Evolutionary conservation across 2,113 vertebrate genomes (phyloP), one percentile per base, ranked within the genome.

Genomic region (Falcunculus frontatus): DNA sequence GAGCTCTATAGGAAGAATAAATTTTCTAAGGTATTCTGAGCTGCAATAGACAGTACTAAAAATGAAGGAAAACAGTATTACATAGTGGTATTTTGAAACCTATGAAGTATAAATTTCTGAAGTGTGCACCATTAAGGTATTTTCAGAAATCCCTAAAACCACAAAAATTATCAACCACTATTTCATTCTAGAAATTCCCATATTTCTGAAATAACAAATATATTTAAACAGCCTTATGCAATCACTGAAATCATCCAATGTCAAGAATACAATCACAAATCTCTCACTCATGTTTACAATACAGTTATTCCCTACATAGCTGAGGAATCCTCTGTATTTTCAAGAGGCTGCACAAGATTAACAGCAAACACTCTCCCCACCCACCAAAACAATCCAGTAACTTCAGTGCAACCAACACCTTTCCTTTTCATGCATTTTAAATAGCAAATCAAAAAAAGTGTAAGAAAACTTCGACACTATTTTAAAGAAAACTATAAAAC

Each of bases 401-500:
- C 5, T 59, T 21, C 30, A 37, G 2, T 35, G 21, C 2, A 9
- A 65, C 10, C 3, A 7, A 59, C n/a, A 72, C 46, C 29, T 53
- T 67, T 21, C n/a, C 19, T 67, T 84, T 69, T n/a, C 35, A 55
- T 0, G 0, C 57, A 53, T 64, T 67, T 67, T 35, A 59, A 72
- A 27, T 2, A 59, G 25, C 3, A 37, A 87, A 44, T 23, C 4
- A 39, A n/a, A n/a, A 37, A 25, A 70, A 35, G 7, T 27, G 41
- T 13, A 84, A 13, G 44, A 53, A 72, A 77, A 7, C 8, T 37
- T 25, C 27, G 57, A 2, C 3, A 63, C 0, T 0, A 46, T 6
- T 75, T 52, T 23, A 68, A 84, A 84, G 14, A 49, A 93, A 52
- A 49, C 20, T 27, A 6, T 19, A 63, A 25, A 81, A 42, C 8